These are phyloP conservation scores for Heliconius hermathena DNA, from an alignment of 1,140 invertebrate species.

Conservation along the genomic window DNA sequence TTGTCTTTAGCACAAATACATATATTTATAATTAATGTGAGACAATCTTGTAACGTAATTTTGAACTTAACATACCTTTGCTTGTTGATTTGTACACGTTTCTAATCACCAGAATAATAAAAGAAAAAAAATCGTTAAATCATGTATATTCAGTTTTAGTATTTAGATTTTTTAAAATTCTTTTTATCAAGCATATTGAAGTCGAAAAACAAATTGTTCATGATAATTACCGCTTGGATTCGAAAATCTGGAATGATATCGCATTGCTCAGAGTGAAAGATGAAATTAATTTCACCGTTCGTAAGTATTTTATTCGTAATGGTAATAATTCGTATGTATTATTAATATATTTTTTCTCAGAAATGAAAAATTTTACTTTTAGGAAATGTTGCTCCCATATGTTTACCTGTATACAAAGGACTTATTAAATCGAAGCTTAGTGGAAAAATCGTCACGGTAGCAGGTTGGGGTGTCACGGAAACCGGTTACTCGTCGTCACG, in stretches of 20 bases:
- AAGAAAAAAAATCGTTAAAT: too few species aligned
- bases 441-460: not conserved
- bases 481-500: not conserved
- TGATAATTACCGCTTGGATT: not conserved
- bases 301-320: slow-evolving; percentile 29
- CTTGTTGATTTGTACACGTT: not conserved
- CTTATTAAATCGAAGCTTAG: not conserved
- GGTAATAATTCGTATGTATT: too few species aligned
- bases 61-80: too few species aligned
- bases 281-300: slow-evolving; percentile 29
- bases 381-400: not conserved
- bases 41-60: too few species aligned
- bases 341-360: too few species aligned
- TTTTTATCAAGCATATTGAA: not conserved
- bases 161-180: not conserved
- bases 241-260: slow-evolving; percentile 30
- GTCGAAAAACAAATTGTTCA: not conserved
- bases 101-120: not conserved
- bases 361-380: not conserved
- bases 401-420: not conserved
- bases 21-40: too few species aligned
- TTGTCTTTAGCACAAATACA: not conserved
- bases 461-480: not conserved
- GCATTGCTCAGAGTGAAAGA: slow-evolving; percentile 34
- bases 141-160: too few species aligned